Evolutionary conservation across 2,113 vertebrate genomes (phyloP).

Genomic region (Nesospiza acunhae): DNA sequence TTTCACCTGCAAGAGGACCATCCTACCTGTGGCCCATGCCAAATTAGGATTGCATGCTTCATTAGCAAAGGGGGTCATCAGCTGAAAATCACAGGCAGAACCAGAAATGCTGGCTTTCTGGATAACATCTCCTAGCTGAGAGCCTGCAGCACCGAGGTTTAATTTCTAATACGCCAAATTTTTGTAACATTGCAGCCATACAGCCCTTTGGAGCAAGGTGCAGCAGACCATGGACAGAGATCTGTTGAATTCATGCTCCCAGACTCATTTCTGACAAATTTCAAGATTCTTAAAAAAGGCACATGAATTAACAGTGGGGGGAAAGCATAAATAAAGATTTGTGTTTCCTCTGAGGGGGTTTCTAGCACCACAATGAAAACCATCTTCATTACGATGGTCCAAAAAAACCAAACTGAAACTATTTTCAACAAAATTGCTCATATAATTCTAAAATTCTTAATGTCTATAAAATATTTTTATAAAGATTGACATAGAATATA

Average conservation of each 20-base stretch:
- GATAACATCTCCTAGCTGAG: not conserved
- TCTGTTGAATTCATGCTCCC: not conserved
- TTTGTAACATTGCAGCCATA: not conserved
- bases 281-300: not conserved
- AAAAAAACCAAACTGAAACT: not conserved
- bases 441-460: not conserved
- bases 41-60: constrained; percentile 57
- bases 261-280: not conserved
- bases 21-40: constrained; percentile 40
- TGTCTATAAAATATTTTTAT: not conserved
- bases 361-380: not conserved
- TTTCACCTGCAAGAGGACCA: constrained; percentile 36
- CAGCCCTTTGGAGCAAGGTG: not conserved
- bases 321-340: constrained; percentile 1
- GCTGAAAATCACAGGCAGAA: constrained; percentile 43
- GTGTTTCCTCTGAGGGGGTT: not conserved
- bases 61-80: constrained; percentile 58
- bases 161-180: not conserved
- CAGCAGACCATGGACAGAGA: constrained; percentile 36
- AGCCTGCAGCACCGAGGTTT: not conserved
- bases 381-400: not conserved
- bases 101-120: constrained; percentile 25
- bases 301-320: not conserved
- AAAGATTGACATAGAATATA: not conserved
- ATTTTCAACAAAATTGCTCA: not conserved